Evolutionary conservation across 1,140 invertebrate species (phyloP), one percentile per base, ranked within the genome.

Genomic region (Sminthurinus signatus): DNA sequence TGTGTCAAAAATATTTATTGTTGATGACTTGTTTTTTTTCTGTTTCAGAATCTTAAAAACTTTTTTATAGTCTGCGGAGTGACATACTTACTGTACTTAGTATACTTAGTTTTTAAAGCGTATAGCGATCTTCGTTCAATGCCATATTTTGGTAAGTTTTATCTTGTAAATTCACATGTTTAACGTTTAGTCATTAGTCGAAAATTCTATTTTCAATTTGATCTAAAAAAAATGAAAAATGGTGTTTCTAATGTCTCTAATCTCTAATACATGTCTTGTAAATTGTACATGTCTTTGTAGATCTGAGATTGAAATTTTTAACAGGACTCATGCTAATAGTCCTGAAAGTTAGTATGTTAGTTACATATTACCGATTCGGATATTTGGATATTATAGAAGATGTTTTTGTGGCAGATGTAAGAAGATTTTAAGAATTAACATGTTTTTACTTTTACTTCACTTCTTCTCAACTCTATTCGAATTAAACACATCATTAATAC

Each of bases 121-220:
- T 97, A 95, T 75, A 93, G 87, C 69, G 94, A 98, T 79, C 80
- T 98, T 29, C 82, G 92, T 73, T 90, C 91, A 12, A 97, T 97
- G 94, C 93, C 93, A 65, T 96, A 89, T 78, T 96, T 97, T 83
- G 93, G 93, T 96, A 81, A 85, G 80, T 50, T 15, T 50, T n/a
- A n/a, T n/a, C n/a, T n/a, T n/a, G n/a, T n/a, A n/a, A n/a, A n/a
- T n/a, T n/a, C n/a, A n/a, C n/a, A n/a, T n/a, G n/a, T n/a, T n/a
- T n/a, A n/a, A n/a, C n/a, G n/a, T n/a, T n/a, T n/a, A n/a, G n/a
- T n/a, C n/a, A n/a, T n/a, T n/a, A n/a, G n/a, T n/a, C n/a, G n/a
- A n/a, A n/a, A n/a, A n/a, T n/a, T n/a, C n/a, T n/a, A n/a, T n/a
- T n/a, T n/a, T n/a, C n/a, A n/a, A n/a, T n/a, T n/a, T n/a, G n/a